phyloP scores from a whole-genome alignment of 2,797 vertebrate genomes.

The Delichon dasypus region DNA sequence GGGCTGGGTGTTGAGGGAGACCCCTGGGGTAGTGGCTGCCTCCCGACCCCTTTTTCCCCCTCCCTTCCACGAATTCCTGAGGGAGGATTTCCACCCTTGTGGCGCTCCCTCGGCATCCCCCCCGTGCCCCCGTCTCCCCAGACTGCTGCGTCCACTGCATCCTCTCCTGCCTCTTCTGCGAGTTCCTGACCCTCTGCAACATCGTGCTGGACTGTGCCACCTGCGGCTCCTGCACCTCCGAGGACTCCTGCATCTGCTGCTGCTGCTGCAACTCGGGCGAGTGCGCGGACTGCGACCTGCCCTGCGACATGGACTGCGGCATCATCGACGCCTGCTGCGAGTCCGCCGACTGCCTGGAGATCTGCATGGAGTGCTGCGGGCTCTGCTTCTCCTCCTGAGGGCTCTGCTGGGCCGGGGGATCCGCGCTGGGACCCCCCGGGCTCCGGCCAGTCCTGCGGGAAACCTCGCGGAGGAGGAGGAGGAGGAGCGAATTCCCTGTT shows the following conservation, averaged over 20 bases:
- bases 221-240: constrained; percentile 92
- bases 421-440: neutral
- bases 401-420: rapidly evolving
- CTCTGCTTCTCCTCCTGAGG: constrained; percentile 97
- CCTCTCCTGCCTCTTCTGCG: constrained; percentile 97
- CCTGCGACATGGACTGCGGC: constrained; percentile 98
- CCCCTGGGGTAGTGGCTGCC: neutral
- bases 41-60: neutral
- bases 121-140: neutral
- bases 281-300: constrained; percentile 94
- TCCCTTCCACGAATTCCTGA: neutral
- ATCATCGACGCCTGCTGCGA: constrained; percentile 98
- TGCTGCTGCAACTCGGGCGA: constrained; percentile 94
- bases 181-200: constrained; percentile 97
- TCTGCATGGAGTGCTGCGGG: constrained; percentile 99
- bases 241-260: constrained; percentile 92
- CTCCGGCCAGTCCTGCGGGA: neutral
- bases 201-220: constrained; percentile 95
- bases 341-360: constrained; percentile 98
- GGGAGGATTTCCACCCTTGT: neutral
- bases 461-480: neutral
- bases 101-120: neutral
- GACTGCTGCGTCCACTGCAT: constrained; percentile 98
- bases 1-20: neutral
- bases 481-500: rapidly evolving